These are phyloP conservation scores for Sebastiscus albofasciatus DNA, from an alignment of 2,797 vertebrate genomes.

Conservation along the genomic window DNA sequence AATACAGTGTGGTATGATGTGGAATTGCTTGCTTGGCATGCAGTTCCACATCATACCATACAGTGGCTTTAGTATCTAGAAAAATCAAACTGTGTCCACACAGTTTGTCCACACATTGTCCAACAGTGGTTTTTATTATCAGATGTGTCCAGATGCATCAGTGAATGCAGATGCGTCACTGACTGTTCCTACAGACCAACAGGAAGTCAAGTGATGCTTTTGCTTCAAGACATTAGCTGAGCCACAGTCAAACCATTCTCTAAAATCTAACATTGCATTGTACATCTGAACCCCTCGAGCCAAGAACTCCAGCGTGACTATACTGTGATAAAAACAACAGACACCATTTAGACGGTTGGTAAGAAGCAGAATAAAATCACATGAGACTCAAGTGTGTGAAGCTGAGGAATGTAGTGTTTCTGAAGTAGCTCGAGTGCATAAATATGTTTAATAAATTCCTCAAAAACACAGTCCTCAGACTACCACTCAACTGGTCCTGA, in stretches of 20 bases:
- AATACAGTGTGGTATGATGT: no score
- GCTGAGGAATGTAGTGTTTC: neutral
- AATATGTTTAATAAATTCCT: neutral
- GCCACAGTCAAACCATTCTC: constrained; percentile 39
- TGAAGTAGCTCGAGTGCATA: neutral
- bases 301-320: constrained; percentile 40
- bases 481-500: neutral
- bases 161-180: neutral
- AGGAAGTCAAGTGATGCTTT: constrained; percentile 68
- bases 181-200: neutral
- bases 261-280: constrained; percentile 15
- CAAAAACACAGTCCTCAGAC: neutral
- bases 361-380: constrained; percentile 32
- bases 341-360: constrained; percentile 29
- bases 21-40: neutral
- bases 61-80: neutral
- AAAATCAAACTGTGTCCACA: neutral
- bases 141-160: neutral
- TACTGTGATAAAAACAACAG: constrained; percentile 39
- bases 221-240: constrained; percentile 21
- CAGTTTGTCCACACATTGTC: neutral
- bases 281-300: constrained; percentile 25
- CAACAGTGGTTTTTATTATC: neutral
- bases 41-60: no score
- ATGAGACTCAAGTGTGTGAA: constrained; percentile 38